Conservation (phyloP, 2,113 vertebrate species). For the Rhagologus leucostigma region DNA sequence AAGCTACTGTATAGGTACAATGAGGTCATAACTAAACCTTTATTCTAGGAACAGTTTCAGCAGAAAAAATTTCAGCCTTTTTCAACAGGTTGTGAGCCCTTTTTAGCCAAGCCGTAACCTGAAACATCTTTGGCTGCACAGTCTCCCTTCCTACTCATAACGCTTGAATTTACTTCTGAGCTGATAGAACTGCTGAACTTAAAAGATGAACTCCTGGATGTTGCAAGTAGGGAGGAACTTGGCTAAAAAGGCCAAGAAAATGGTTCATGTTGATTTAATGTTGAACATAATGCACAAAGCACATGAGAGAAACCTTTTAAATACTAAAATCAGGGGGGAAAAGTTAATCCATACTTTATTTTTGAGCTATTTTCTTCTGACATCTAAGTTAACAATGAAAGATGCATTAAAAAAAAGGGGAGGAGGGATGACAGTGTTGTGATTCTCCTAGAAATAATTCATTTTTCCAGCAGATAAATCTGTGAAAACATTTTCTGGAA, state of each 20-base stretch:
- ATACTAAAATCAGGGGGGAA: background rate
- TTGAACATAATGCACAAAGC: background rate
- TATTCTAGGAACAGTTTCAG: background rate
- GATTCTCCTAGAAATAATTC: conserved; percentile 30
- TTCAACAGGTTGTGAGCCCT: background rate
- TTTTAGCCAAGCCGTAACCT: background rate
- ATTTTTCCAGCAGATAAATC: conserved; percentile 47
- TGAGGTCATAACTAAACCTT: background rate
- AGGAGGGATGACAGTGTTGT: background rate
- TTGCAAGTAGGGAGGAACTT: background rate
- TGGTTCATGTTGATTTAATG: background rate
- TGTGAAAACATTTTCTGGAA: conserved; percentile 25
- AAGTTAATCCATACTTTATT: background rate
- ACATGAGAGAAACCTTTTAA: background rate
- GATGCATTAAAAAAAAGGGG: background rate
- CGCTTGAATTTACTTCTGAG: background rate
- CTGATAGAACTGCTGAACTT: background rate
- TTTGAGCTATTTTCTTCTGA: background rate
- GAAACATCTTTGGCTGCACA: background rate
- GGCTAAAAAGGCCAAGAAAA: background rate
- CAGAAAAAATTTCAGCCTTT: too few species aligned
- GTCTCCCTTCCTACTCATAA: background rate
- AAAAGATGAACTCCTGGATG: background rate
- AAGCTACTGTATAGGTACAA: background rate
- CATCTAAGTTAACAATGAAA: background rate